A percentile compares a stretch with the other conserved stretches of the same genome.
Conservation (phyloP, 2,888 invertebrate species). For the Copidosoma aretas region DNA sequence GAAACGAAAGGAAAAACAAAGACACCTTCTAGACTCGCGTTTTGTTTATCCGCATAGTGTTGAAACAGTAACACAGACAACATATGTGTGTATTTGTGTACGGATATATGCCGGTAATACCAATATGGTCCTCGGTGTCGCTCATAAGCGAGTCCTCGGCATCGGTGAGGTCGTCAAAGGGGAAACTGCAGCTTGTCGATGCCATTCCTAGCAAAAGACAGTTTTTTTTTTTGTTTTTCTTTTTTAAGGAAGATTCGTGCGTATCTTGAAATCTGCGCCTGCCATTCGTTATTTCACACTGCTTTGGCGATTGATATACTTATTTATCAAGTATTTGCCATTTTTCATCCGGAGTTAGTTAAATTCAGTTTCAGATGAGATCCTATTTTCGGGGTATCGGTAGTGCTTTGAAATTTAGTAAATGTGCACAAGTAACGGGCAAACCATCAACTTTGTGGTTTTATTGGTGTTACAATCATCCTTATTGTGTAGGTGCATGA, state of each 20-base stretch:
- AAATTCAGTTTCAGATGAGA: not conserved
- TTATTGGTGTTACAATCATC: too few relatives aligned
- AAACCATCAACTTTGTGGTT: too few relatives aligned
- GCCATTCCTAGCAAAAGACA: slow-evolving; percentile 56
- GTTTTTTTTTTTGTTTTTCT: slow-evolving; percentile 8
- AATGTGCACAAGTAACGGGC: too few relatives aligned
- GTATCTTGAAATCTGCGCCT: slow-evolving; percentile 25
- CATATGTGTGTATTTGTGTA: slow-evolving; percentile 32
- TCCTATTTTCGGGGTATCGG: too few relatives aligned
- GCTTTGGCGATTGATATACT: not conserved
- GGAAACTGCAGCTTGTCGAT: slow-evolving; percentile 59
- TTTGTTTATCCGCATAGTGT: slow-evolving; percentile 41
- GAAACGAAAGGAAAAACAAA: slow-evolving; percentile 9
- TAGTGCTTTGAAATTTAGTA: too few relatives aligned
- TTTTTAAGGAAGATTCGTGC: slow-evolving; percentile 34
- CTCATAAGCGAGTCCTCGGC: slow-evolving; percentile 60
- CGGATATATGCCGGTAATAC: slow-evolving; percentile 48
- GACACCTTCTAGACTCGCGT: slow-evolving; percentile 52
- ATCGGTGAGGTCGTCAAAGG: slow-evolving; percentile 61
- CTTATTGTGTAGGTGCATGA: too few relatives aligned
- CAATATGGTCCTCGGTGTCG: slow-evolving; percentile 59
- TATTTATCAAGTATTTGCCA: not conserved
- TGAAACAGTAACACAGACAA: not conserved
- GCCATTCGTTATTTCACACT: not conserved
- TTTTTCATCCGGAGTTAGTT: not conserved